Evolutionary conservation across 2,113 vertebrate species (phyloP), one percentile per base, ranked within the genome.

Genomic region (Smithornis capensis): DNA sequence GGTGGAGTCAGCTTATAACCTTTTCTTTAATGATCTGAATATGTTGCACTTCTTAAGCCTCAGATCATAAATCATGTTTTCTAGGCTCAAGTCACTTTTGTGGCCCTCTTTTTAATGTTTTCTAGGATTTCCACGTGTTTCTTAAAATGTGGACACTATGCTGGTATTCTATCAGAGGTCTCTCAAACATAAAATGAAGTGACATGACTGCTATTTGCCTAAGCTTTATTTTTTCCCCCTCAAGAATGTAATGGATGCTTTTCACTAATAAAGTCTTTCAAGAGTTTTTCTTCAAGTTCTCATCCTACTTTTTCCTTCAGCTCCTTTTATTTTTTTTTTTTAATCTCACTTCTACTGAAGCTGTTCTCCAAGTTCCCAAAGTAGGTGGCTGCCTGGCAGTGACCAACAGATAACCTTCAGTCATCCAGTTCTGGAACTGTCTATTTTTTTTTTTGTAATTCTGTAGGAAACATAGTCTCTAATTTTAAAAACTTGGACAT

Each of bases 11-110:
- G 60, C 22, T 76, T 57, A 25, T 75, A 90, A 84, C 38, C 12
- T 86, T 83, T 33, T 83, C 80, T 97, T 95, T 94, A 80, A 91
- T 94, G 77, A 68, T 55, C 29, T 5, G 10, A 93, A 29, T 88
- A 69, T 63, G 59, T 90, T 94, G 63, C 0, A 4, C 35, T 83
- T 68, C 71, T 38, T 62, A 71, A 59, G 22, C 81, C 94, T 92
- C 60, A 76, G 86, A 78, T 90, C 56, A 70, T 87, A 90, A 92
- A 92, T 94, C 44, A 87, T 44, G 27, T 90, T 93, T 92, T 90
- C 80, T 63, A 90, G 77, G 29, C 47, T 71, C 35, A 23, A 93
- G 56, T 87, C 4, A 67, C 74, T 90, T 77, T 74, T 55, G 19
- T 56, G 35, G 35, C 31, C 27, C 27, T 77, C 27, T 33, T 89